Base-by-base conservation (phyloP, 37 sponge, comb jelly and placozoan genomes). In the Halisarca cf. caerulea region DNA sequence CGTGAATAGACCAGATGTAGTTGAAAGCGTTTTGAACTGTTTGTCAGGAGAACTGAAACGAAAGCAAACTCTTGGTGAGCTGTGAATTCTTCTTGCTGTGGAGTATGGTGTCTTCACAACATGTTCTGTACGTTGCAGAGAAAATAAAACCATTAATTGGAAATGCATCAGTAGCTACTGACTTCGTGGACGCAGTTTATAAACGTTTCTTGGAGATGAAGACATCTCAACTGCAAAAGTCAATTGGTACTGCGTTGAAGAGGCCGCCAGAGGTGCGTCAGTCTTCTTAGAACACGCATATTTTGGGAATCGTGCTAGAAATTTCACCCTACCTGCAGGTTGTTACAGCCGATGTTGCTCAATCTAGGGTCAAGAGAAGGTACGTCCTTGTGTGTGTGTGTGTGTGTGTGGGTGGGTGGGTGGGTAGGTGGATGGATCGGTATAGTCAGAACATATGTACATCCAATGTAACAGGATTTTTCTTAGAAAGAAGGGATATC, bases 121-220 rank as follows among this genome's bases (percentile, higher is more conserved):
- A n/a, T n/a, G n/a, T n/a, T n/a, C n/a, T n/a, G n/a, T n/a, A n/a
- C 51, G 51, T 11, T 47, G 51, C 51, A 74, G 77, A 74, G 42
- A 42, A 74, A 39, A 36, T 74, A n/a, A 74, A 74, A 37, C 77
- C 77, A 41, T 74, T 74, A 25, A 74, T 74, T 7, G 25, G 77
- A 1, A 37, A 74, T 21, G 77, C 21, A 23, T 40, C 77, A 2
- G 77, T 74, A 2, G 36, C 77, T 74, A 58, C 73, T 1, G 20
- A 70, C 14, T 94, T 94, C 62, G 92, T 91, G n/a, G 87, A 86
- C 17, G 45, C 66, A 24, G 81, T 94, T 17, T 94, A 89, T 59
- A 70, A 78, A 37, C 88, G 89, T 41, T 89, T 91, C 25, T 45
- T 85, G 57, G 92, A 94, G 81, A 75, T 94, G 64, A 83, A 70